Base-by-base conservation (phyloP, 37 sponge, comb jelly and placozoan genomes). In the Tethya wilhelma region DNA sequence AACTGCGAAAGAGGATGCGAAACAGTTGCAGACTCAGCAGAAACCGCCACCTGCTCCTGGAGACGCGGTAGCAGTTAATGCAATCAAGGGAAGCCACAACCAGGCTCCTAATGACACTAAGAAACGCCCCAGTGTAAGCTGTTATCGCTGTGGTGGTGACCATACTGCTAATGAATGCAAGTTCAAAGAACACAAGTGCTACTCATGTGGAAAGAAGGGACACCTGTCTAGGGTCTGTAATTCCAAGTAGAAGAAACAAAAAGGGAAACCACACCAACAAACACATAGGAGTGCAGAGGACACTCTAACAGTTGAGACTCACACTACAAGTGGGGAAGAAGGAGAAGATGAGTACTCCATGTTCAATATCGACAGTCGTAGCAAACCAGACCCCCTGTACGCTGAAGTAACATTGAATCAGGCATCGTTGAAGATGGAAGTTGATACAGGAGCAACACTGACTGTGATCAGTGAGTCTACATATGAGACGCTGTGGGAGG, bases 221-320 rank as follows among this genome's bases (percentile, higher is more conserved):
- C 78, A 77, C 65, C 62, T 64, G 40, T 34, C 33, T n/a, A 33
- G 65, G 30, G 65, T 77, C 29, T 77, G 78, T 28, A 26, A 65
- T 29, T 41, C 72, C 29, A 49, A 25, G 69, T 5, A 71, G 55
- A 71, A 71, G 39, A 53, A 23, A 44, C 8, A 19, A 9, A 46
- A 71, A 22, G 31, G 44, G 53, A n/a, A n/a, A n/a, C n/a, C n/a
- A n/a, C n/a, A n/a, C n/a, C 55, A 28, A 26, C 55, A 40, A 19
- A 44, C 53, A 4, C 49, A 49, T 26, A 71, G 4, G 53, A 19
- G 41, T 40, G 72, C 20, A 4, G 72, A 49, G 43, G 42, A 56
- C 25, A 36, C 26, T 1, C 44, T 33, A 38, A 20, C 42, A 34
- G 20, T n/a, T n/a, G n/a, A n/a, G n/a, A n/a, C n/a, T n/a, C n/a